These are phyloP conservation scores for Acridotheres tristis DNA, from an alignment of 2,797 vertebrate species.

Conservation along the genomic window DNA sequence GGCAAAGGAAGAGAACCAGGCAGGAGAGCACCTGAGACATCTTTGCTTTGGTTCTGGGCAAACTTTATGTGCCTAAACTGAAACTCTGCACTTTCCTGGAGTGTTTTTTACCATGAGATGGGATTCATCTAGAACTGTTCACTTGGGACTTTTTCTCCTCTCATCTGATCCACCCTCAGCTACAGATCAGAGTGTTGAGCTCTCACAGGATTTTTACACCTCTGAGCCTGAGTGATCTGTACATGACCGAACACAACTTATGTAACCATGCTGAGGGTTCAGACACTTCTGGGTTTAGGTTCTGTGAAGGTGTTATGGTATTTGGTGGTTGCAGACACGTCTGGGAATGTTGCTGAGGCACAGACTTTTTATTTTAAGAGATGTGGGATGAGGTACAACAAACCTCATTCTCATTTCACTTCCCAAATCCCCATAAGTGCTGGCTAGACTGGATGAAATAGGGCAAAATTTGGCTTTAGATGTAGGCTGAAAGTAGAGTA, in stretches of 20 bases:
- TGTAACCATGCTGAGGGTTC: not conserved
- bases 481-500: not conserved
- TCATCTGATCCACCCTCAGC: not conserved
- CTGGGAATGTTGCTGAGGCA: not conserved
- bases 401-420: not conserved
- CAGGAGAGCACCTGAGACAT: not conserved
- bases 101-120: not conserved
- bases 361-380: not conserved
- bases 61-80: not conserved
- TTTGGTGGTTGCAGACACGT: not conserved
- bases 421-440: not conserved
- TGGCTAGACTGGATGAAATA: not conserved
- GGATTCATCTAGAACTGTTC: not conserved
- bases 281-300: not conserved
- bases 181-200: not conserved
- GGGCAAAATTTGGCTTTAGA: not conserved
- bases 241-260: not conserved
- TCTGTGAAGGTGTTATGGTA: not conserved
- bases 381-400: not conserved
- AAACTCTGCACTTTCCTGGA: not conserved
- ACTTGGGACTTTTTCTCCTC: not conserved
- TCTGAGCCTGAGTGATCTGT: not conserved
- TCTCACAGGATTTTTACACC: conserved; percentile 5
- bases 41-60: not conserved
- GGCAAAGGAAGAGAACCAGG: not conserved